Evolutionary conservation across 2,113 vertebrate species (phyloP), one percentile per base, ranked within the genome.

Genomic region (Dicaeum eximium): DNA sequence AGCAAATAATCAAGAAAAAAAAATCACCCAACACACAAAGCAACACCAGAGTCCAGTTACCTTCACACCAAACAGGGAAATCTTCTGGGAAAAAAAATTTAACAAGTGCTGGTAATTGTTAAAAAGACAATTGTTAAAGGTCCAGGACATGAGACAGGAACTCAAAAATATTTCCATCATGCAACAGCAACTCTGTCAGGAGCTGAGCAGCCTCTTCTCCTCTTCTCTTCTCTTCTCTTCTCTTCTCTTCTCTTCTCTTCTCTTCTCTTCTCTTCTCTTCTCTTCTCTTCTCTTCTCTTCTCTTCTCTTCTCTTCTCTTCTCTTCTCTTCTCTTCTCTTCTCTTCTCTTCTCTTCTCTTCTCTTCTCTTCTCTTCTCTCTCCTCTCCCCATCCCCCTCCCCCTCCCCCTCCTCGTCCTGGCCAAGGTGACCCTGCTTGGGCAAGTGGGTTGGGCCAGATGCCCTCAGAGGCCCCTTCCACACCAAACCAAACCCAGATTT

Each of bases 71-170:
- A 8, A 9, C 7, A 40, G 13, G 9, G 2, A 53, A 80, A 3
- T 57, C 14, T 4, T 50, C 37, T 79, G 65, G 51, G 44, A 51
- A 75, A 24, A 75, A 8, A 8, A 10, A 38, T 33, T 57, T n/a
- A 64, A 50, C 21, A 31, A 13, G 7, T 50, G 11, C 30, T 57
- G 61, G 8, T 10, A 60, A 27, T 60, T 60, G 58, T 38, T 27
- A 38, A 60, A 58, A 38, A 27, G 58, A 74, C 18, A 54, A 2
- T 12, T 58, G 3, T 48, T 64, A 24, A 7, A 35, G 66, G 16
- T n/a, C 20, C 45, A 53, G 35, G 62, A 62, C 0, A 0, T 30
- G 47, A 86, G 17, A n/a, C 15, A 44, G 2, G 22, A 9, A 24
- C 38, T 30, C 8, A 5, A 53, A 56, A 33, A 31, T 1, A 4